Evolutionary conservation across 1,140 invertebrate species (phyloP).

Genomic region (Apis cerana): DNA sequence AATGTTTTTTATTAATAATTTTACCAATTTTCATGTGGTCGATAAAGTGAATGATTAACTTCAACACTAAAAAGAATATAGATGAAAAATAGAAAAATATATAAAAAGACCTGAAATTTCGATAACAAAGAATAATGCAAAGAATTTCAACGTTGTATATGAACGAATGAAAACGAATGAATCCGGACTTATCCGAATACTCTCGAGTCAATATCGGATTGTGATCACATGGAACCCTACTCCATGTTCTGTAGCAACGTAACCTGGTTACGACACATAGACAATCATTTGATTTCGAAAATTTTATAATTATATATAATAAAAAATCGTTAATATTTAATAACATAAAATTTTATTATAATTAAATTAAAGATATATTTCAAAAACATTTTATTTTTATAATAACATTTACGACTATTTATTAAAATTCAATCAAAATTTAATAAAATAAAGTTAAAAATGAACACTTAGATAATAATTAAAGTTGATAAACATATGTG

Average conservation of each 20-base stretch:
- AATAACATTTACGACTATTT: not conserved
- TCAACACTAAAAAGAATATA: not conserved
- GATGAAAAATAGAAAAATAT: not conserved
- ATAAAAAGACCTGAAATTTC: slow-evolving; percentile 2
- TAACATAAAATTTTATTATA: not conserved
- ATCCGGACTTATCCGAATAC: slow-evolving; percentile 52
- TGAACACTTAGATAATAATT: not conserved
- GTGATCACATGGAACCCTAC: slow-evolving; percentile 36
- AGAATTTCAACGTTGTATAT: slow-evolving; percentile 31
- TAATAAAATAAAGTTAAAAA: not conserved
- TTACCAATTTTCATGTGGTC: no score
- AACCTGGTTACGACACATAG: not conserved
- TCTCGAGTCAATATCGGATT: slow-evolving; percentile 33
- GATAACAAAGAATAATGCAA: slow-evolving; percentile 29
- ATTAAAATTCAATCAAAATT: not conserved
- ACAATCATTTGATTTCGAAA: not conserved
- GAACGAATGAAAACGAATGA: slow-evolving; percentile 61
- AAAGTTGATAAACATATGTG: not conserved
- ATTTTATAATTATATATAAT: no score
- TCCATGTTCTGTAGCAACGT: slow-evolving; percentile 12
- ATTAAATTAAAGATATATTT: not conserved
- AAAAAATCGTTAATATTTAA: not conserved
- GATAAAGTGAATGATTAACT: not conserved
- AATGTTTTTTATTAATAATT: not conserved
- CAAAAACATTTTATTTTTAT: no score